phyloP scores from a whole-genome alignment of 2,888 invertebrate genomes.

The Erpobdella octoculata region DNA sequence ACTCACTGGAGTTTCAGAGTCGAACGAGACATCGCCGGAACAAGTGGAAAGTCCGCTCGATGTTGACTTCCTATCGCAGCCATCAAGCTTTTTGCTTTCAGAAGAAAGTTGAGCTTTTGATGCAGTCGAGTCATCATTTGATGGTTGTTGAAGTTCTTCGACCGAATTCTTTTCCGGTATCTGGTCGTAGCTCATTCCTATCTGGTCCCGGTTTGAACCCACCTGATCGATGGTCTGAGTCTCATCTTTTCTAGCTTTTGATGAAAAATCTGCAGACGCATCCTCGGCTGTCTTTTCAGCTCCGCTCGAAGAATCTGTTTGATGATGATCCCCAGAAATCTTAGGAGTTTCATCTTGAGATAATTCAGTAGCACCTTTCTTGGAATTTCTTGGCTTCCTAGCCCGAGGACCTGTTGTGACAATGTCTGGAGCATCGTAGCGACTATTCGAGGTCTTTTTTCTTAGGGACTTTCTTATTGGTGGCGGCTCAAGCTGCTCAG shows the following conservation, averaged over 20 bases:
- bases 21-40: conserved; percentile 27
- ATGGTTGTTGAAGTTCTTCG: not conserved
- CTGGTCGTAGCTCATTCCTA: not conserved
- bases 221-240: not conserved
- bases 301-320: not conserved
- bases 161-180: not conserved
- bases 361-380: not conserved
- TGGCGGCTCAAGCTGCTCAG: conserved; percentile 4
- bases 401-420: conserved; percentile 17
- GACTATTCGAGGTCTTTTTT: conserved; percentile 29
- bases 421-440: conserved; percentile 24
- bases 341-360: conserved; percentile 3
- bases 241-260: not conserved
- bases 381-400: conserved; percentile 14
- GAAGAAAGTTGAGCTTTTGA: not conserved
- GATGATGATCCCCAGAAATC: not conserved
- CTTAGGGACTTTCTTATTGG: conserved; percentile 25
- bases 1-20: conserved; percentile 10
- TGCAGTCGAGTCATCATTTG: not conserved
- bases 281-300: not conserved
- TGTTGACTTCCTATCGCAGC: conserved; percentile 26
- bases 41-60: conserved; percentile 28
- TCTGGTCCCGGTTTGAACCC: not conserved
- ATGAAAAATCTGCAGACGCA: not conserved
- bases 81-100: not conserved